Evolutionary conservation across 1,140 invertebrate genomes (phyloP), one percentile per base, ranked within the genome.

Genomic region (Dufourea novaeangliae): DNA sequence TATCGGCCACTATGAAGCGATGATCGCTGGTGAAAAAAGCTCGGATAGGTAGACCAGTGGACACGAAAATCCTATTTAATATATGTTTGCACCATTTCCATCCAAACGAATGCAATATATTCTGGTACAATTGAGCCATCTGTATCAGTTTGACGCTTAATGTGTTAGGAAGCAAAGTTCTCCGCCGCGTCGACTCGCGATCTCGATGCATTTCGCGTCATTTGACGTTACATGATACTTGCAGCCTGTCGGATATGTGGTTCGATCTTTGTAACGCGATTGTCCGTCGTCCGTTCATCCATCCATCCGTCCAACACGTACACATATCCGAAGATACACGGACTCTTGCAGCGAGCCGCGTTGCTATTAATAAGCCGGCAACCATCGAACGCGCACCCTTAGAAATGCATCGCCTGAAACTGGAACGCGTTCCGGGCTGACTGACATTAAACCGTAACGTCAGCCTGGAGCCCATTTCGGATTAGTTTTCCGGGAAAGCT

Each of bases 361-460:
- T 76, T 64, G 73, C 29, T 59, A 76, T 76, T 76, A 76, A 76
- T 76, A 76, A 76, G 64, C 64, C 39, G 17, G 10, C 54, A 44
- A 41, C n/a, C 73, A 76, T 76, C 73, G 64, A 69, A 59, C 54
- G 71, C 54, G 71, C 50, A 46, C 27, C 73, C 64, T 76, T 76
- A 76, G 54, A 59, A 76, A 46, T 69, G 39, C 73, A 37, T 14
- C 73, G 39, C 14, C 20, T 11, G 50, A 74, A 74, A 74, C 37
- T 67, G 72, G 50, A 74, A 29, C 72, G 52, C 17, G 59, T 12
- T 22, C 54, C 34, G n/a, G 27, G n/a, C n/a, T n/a, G n/a, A n/a
- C 27, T 39, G n/a, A 12, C 59, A 20, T n/a, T 37, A 32, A 57
- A 57, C 12, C 25, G 12, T 11, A 5, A 3, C 14, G 2, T 2